Base-by-base conservation (phyloP, 2,888 invertebrate species). In the Neuroscelio doddi region DNA sequence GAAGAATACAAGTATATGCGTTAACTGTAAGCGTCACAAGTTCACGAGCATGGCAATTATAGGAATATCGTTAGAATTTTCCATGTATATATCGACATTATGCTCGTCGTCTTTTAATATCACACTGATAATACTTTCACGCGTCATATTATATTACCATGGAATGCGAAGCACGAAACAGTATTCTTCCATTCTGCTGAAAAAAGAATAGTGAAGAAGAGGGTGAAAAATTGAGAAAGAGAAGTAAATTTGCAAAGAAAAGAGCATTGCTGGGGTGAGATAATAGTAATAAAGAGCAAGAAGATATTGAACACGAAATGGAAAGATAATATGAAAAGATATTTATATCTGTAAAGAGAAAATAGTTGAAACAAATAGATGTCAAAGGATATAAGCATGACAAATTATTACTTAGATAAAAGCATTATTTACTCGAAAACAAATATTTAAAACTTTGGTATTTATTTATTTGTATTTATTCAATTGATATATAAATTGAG, bases 231-330 rank as follows among this genome's bases (percentile, higher is more conserved):
- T 56, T 56, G 32, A 61, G 42, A 36, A 26, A 1, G 27, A 3
- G 44, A 24, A 29, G 27, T 26, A 36, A 42, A 50, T 39, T 61
- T 45, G 8, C 8, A 17, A n/a, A 9, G 39, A 8, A 26, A 10
- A 12, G n/a, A 26, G 24, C 1, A 49, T 27, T 14, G 44, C 21
- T 3, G 5, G 5, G 34, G 14, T 39, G 26, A 38, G 52, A 49
- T 17, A 42, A 53, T 53, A 38, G 17, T 47, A 47, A 55, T 47
- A 44, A 46, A 64, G 64, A 59, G 32, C 46, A 51, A 46, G 51
- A 39, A 50, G 57, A 58, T 58, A 58, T 58, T 58, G 58, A 58
- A 64, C 52, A 52, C 44, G 47, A 46, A 52, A 57, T 52, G 56
- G 34, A 65, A 61, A 42, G 65, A 61, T 56, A 51, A 64, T 45